These are phyloP conservation scores for Fragariocoptes setiger DNA, from an alignment of 1,140 invertebrate species.

Conservation along the genomic window DNA sequence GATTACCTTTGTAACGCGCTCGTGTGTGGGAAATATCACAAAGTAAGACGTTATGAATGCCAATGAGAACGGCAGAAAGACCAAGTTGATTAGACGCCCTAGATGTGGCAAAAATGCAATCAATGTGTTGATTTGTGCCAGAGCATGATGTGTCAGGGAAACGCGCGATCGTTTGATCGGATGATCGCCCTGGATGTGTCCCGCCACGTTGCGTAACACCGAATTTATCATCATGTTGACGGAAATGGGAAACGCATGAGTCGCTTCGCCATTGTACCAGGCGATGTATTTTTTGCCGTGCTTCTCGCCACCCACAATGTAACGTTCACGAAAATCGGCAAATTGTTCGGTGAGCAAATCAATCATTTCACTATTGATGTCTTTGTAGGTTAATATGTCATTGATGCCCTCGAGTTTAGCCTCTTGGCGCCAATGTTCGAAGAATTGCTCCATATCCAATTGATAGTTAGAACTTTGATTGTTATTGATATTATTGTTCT, in stretches of 20 bases:
- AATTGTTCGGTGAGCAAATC: not conserved
- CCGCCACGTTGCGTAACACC: constrained; percentile 3
- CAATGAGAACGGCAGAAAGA: constrained; percentile 10
- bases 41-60: constrained; percentile 10
- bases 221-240: constrained; percentile 6
- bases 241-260: constrained; percentile 4
- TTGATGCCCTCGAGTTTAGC: not conserved
- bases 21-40: constrained; percentile 10
- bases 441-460: not conserved
- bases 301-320: constrained; percentile 6
- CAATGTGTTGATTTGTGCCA: constrained; percentile 7
- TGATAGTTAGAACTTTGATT: not conserved
- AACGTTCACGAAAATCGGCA: constrained; percentile 2
- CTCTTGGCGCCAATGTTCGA: not conserved
- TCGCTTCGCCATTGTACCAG: constrained; percentile 8
- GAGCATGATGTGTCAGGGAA: constrained; percentile 1
- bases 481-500: not conserved
- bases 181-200: not conserved
- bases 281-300: constrained; percentile 5
- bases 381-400: not conserved
- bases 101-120: constrained; percentile 7
- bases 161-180: constrained; percentile 4
- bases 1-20: constrained; percentile 8
- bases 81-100: constrained; percentile 5
- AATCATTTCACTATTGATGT: not conserved